phyloP scores from a whole-genome alignment of 2,797 vertebrate genomes.

The Gobio occitaniae region DNA sequence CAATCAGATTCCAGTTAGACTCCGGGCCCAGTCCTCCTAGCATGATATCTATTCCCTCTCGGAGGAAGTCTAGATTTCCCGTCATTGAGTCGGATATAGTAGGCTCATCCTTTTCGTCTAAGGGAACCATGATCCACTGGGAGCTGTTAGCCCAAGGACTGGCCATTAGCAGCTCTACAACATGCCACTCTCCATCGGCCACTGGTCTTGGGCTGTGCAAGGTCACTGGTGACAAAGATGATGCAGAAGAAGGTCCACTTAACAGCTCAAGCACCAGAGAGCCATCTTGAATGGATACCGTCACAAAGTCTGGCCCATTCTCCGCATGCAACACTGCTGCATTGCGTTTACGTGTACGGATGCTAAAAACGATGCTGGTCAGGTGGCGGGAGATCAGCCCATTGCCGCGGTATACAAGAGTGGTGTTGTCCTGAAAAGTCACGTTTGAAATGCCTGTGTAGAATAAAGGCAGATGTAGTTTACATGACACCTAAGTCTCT shows the following conservation, averaged over 20 bases:
- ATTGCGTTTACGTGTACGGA: constrained; percentile 81
- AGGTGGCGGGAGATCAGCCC: constrained; percentile 84
- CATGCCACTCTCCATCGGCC: constrained; percentile 87
- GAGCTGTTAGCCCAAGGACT: constrained; percentile 80
- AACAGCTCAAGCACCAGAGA: constrained; percentile 82
- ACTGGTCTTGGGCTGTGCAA: constrained; percentile 77
- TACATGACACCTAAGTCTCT: not conserved
- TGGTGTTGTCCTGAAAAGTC: constrained; percentile 81
- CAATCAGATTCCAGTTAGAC: constrained; percentile 73
- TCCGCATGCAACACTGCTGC: constrained; percentile 82
- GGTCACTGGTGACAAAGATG: constrained; percentile 69
- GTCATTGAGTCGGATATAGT: constrained; percentile 75
- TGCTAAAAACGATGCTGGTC: constrained; percentile 81
- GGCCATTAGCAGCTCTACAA: constrained; percentile 81
- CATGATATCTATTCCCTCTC: constrained; percentile 82
- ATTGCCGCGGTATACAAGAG: constrained; percentile 83
- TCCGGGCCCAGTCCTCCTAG: constrained; percentile 79
- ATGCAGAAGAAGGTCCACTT: constrained; percentile 67
- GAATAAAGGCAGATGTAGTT: constrained; percentile 8
- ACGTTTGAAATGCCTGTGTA: constrained; percentile 83
- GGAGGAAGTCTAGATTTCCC: constrained; percentile 88
- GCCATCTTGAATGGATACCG: constrained; percentile 81
- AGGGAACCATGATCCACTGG: constrained; percentile 84
- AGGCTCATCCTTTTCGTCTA: constrained; percentile 71
- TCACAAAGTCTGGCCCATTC: constrained; percentile 80